Base-by-base conservation (phyloP, 2,113 vertebrate species). In the Hippocampus guttulatus region DNA sequence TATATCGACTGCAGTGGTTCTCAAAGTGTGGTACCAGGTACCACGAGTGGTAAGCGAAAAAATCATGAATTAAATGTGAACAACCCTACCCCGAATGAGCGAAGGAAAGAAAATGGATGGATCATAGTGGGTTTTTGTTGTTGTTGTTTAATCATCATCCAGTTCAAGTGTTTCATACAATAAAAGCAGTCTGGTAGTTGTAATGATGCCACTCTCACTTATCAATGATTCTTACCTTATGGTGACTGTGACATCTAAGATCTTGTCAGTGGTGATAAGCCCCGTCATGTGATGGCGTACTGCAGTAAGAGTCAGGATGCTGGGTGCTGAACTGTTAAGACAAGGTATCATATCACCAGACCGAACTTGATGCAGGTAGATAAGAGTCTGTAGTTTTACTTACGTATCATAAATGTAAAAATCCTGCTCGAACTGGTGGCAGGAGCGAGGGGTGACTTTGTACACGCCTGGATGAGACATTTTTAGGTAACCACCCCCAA, bases 401-500 rank as follows among this genome's bases (percentile, higher is more conserved):
- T 93, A 99, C 97, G 97, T 98, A 86, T 97, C 96, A 0, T 99
- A 99, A 67, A 94, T 98, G 87, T 99, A 99, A 88, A 95, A 95
- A 0, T 97, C 93, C 54, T 99, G 97, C 15, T 99, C 96, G 75
- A 99, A 99, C 74, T 95, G 95, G 88, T 99, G 97, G 89, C 97
- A 99, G 84, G 97, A 99, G 58, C 95, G 95, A 1, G 97, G 97
- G 61, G 97, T 98, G 88, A 99, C 96, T 91, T 98, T 98, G 85
- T 99, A 99, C 65, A 98, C 94, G 75, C 97, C 97, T 99, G 82
- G 16, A 86, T 25, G 77, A 80, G 69, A 27, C 72, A 71, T 49
- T 73, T 75, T 85, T 11, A 82, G 76, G 73, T 68, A 27, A 27
- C 5, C 27, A 27, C 5, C 15, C 27, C 21, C 40, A 25, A 25